phyloP scores from a whole-genome alignment of 2,888 invertebrate genomes.

The Rugalucina vietnamica region DNA sequence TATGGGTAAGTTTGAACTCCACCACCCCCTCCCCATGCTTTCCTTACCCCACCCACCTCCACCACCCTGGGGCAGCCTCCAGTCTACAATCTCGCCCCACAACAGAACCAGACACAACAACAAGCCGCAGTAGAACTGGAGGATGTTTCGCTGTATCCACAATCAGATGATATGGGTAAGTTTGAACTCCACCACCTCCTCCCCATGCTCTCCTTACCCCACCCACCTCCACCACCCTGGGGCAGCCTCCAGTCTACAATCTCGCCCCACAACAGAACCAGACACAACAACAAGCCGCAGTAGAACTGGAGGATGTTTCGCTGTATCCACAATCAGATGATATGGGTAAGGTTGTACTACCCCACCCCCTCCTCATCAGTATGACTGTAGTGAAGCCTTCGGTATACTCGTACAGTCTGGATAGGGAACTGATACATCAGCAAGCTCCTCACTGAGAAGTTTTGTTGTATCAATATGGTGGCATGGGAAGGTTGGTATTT shows the following conservation, averaged over 20 bases:
- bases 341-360: conserved; percentile 32
- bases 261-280: not conserved
- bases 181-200: too few relatives aligned
- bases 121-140: conserved; percentile 36
- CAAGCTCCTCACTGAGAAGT: not conserved
- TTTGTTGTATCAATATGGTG: not conserved
- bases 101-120: not conserved
- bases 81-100: not conserved
- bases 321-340: conserved; percentile 48
- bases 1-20: conserved; percentile 38
- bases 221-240: not conserved
- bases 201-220: not conserved
- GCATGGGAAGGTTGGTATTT: not conserved
- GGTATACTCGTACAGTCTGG: too few relatives aligned
- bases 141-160: conserved; percentile 34
- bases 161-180: conserved; percentile 53
- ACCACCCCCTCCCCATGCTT: too few relatives aligned
- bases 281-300: conserved; percentile 6
- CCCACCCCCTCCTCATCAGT: too few relatives aligned
- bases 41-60: not conserved
- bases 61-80: not conserved
- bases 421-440: too few relatives aligned
- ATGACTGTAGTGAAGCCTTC: too few relatives aligned
- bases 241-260: not conserved
- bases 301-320: conserved; percentile 36